Evolutionary conservation across 2,888 invertebrate species (phyloP), one percentile per base, ranked within the genome.

Genomic region (Temnothorax ravouxi): DNA sequence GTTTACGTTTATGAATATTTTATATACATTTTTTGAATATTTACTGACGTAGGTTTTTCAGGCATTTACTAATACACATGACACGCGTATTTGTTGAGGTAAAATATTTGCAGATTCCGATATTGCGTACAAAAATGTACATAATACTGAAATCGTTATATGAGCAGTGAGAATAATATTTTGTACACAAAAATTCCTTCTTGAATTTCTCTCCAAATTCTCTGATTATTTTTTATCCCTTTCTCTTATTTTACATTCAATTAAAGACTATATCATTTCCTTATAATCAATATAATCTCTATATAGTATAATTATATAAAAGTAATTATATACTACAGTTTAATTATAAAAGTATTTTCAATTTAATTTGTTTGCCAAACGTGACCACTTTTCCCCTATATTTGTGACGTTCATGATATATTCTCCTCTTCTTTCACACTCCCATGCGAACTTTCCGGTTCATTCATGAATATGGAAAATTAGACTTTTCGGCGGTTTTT

Each of bases 391-490:
- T 50, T 44, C 76, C 34, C 11, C 72, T 66, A n/a, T 66, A n/a
- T 41, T 52, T 56, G 38, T 11, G 25, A 29, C 84, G 59, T 54
- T 56, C 38, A 38, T 62, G 29, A 54, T 54, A 56, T 34, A n/a
- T 67, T 38, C 13, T n/a, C n/a, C 47, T 59, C 44, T 54, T 61
- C 50, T 69, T 64, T 56, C 62, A 62, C 34, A 62, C 29, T 25
- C 8, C 29, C 9, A 47, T 2, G 21, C 74, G n/a, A 56, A 34
- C 76, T 64, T 64, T 69, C 56, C 47, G 56, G 56, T 38, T 54
- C 79, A 47, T 83, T 90, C 88, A 92, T 90, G 90, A 92, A 92
- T 92, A 92, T 92, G 91, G 89, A 91, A 88, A 91, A 91, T 90
- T 88, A 83, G 86, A 92, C 86, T 84, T 89, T 87, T 88, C 84